These are phyloP conservation scores for Aviceda subcristata DNA, from an alignment of 2,113 vertebrate species.

Conservation along the genomic window DNA sequence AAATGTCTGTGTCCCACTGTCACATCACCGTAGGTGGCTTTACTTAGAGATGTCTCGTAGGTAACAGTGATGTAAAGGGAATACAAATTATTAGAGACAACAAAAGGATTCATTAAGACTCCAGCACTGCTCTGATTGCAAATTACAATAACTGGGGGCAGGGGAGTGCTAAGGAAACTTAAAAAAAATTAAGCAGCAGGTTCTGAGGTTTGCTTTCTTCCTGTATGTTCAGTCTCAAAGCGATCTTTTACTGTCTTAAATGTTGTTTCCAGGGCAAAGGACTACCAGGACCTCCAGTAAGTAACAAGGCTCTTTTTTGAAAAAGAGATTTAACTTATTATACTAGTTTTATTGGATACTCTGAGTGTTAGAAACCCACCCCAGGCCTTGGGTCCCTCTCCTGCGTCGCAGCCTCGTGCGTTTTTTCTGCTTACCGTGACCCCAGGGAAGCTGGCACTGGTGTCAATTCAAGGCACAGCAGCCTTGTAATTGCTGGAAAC, in stretches of 20 bases:
- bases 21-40: neutral
- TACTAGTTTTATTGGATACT: neutral
- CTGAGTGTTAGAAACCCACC: neutral
- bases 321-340: neutral
- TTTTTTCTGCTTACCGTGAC: neutral
- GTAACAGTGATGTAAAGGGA: neutral
- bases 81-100: neutral
- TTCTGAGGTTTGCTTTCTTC: neutral
- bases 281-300: constrained; percentile 90
- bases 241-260: neutral
- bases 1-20: neutral
- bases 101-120: neutral
- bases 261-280: constrained; percentile 89
- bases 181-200: neutral
- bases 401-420: neutral
- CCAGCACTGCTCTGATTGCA: neutral
- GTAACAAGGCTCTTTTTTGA: constrained; percentile 36
- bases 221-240: neutral
- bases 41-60: neutral
- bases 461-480: neutral
- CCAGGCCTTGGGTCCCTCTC: neutral
- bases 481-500: neutral
- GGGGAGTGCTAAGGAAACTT: neutral
- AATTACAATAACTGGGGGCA: neutral
- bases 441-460: neutral